These are phyloP conservation scores for Pristionchus exspectatus DNA, from an alignment of 2,888 invertebrate species.

Conservation along the genomic window DNA sequence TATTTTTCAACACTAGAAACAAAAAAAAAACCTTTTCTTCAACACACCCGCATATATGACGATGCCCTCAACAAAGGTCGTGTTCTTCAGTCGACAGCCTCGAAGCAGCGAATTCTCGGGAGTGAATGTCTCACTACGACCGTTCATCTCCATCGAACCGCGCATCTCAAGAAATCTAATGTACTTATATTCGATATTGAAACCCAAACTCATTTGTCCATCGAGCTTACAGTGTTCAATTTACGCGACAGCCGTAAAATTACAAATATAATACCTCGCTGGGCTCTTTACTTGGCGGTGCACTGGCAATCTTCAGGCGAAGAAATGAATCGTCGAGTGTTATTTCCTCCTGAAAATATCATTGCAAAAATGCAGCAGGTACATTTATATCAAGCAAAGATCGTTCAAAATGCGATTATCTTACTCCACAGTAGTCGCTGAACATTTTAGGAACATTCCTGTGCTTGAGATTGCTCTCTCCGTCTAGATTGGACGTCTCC, in stretches of 20 bases:
- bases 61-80: constrained; percentile 94
- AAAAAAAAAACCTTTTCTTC: too few relatives aligned
- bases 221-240: too few relatives aligned
- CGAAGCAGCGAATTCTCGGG: constrained; percentile 89
- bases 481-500: constrained; percentile 95
- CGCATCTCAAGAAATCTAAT: background rate
- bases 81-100: constrained; percentile 94
- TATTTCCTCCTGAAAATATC: background rate
- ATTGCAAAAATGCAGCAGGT: background rate
- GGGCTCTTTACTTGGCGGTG: constrained; percentile 41
- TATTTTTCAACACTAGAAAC: background rate
- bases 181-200: background rate
- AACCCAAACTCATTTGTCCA: too few relatives aligned
- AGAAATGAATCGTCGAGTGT: background rate
- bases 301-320: background rate
- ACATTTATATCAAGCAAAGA: background rate
- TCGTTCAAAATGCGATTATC: background rate
- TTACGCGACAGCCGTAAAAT: background rate
- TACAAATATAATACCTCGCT: constrained; percentile 15
- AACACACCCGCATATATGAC: constrained; percentile 90
- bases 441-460: constrained; percentile 80
- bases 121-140: constrained; percentile 18
- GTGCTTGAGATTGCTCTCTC: constrained; percentile 94
- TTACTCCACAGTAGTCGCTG: constrained; percentile 84
- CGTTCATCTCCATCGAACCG: constrained; percentile 26